Evolutionary conservation across 2,888 invertebrate genomes (phyloP).

Genomic region (Caradrina kadenii): DNA sequence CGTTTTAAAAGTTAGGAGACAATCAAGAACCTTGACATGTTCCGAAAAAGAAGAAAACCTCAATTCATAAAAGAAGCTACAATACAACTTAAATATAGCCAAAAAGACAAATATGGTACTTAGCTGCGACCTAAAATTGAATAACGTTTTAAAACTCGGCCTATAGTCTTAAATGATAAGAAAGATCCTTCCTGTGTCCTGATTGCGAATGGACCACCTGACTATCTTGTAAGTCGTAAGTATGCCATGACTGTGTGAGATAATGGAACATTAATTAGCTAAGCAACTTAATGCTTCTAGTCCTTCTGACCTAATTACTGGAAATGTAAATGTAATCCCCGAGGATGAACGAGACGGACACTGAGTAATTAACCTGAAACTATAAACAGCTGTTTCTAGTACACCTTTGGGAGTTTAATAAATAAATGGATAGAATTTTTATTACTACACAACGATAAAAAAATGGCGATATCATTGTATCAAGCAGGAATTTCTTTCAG

Average conservation of each 20-base stretch:
- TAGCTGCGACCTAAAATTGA: neutral
- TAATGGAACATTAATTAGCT: constrained; percentile 27
- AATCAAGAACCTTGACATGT: neutral
- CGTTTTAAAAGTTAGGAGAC: constrained; percentile 28
- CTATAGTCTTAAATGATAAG: neutral
- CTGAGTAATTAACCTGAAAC: constrained; percentile 37
- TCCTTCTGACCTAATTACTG: constrained; percentile 35
- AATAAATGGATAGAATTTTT: neutral
- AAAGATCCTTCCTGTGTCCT: constrained; percentile 10
- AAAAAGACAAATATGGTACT: neutral
- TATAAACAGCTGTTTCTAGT: constrained; percentile 7
- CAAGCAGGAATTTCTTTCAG: too few species aligned
- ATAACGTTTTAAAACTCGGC: neutral
- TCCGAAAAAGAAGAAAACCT: neutral
- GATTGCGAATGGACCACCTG: constrained; percentile 14
- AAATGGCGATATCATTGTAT: too few species aligned
- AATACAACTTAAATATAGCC: neutral
- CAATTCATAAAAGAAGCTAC: neutral
- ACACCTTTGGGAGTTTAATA: constrained; percentile 13
- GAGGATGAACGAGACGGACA: constrained; percentile 25
- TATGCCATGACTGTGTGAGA: constrained; percentile 6
- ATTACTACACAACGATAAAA: too few species aligned
- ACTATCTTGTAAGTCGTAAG: neutral
- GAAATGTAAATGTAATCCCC: constrained; percentile 29
- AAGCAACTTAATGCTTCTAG: constrained; percentile 36